These are phyloP conservation scores for Panthera uncia DNA, from an alignment of 2,113 vertebrate species.

Conservation along the genomic window DNA sequence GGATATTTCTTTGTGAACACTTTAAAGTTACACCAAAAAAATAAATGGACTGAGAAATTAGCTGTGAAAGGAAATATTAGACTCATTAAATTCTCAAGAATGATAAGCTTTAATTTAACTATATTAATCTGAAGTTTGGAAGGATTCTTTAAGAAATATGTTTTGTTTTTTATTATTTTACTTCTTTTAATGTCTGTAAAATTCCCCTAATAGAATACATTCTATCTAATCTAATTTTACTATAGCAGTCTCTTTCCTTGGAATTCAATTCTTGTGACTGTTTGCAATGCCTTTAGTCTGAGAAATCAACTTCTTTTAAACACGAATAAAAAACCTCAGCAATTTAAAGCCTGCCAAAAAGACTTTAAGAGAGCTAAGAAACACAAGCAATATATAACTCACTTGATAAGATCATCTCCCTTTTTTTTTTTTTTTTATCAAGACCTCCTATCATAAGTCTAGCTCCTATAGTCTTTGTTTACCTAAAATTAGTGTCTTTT, in stretches of 20 bases:
- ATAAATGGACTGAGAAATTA: slow-evolving; percentile 29
- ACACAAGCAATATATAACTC: slow-evolving; percentile 20
- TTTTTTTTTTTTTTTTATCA: slow-evolving; percentile 14
- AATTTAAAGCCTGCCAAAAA: background rate
- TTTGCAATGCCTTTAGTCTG: background rate
- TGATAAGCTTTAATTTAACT: slow-evolving; percentile 53
- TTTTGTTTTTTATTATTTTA: slow-evolving; percentile 14
- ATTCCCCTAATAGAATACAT: background rate
- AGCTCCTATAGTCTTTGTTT: slow-evolving; percentile 18
- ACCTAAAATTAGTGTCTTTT: slow-evolving; percentile 34
- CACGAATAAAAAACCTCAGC: background rate
- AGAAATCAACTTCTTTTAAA: slow-evolving; percentile 48
- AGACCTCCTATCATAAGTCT: background rate
- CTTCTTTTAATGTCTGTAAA: background rate
- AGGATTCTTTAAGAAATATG: slow-evolving; percentile 36
- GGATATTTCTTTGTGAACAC: slow-evolving; percentile 68
- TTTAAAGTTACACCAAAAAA: slow-evolving; percentile 56
- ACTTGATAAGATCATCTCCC: background rate
- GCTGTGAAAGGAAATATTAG: slow-evolving; percentile 36
- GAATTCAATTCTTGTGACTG: slow-evolving; percentile 5
- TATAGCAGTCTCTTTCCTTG: slow-evolving; percentile 25
- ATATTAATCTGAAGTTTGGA: slow-evolving; percentile 33
- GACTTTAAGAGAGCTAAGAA: slow-evolving; percentile 32
- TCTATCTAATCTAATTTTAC: background rate
- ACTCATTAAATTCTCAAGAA: slow-evolving; percentile 65